A percentile compares a stretch with the other conserved stretches of the same genome.
Conservation (phyloP, 2,113 vertebrate genomes). For the Sarotherodon lohbergeri region DNA sequence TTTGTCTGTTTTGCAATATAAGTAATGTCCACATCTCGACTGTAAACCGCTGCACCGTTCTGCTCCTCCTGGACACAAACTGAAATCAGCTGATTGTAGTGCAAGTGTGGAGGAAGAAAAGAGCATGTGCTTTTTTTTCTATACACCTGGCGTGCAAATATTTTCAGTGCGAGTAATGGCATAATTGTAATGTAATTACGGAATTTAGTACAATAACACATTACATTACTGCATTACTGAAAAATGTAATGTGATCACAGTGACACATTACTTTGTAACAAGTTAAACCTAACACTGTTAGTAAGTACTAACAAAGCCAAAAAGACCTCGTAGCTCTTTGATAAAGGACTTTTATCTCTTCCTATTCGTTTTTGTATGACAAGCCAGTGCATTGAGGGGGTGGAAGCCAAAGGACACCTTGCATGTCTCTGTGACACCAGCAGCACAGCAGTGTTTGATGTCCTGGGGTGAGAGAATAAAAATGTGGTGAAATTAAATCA, state of each 20-base stretch:
- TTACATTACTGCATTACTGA: not conserved
- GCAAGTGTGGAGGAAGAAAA: not conserved
- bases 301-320: not conserved
- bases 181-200: not conserved
- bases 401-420: not conserved
- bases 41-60: not conserved
- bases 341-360: not conserved
- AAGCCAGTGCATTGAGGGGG: too few species aligned
- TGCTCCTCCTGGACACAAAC: not conserved
- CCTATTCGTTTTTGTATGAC: not conserved
- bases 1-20: not conserved
- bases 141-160: not conserved
- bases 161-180: not conserved
- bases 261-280: not conserved
- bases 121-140: not conserved
- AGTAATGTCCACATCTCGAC: accelerated
- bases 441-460: not conserved
- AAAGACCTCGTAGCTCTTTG: not conserved
- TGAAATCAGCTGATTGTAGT: not conserved
- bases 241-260: not conserved
- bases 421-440: not conserved
- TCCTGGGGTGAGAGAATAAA: not conserved
- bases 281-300: not conserved
- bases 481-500: not conserved
- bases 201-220: not conserved